Base-by-base conservation (phyloP, 2,888 invertebrate genomes). In the Drosophila borealis region DNA sequence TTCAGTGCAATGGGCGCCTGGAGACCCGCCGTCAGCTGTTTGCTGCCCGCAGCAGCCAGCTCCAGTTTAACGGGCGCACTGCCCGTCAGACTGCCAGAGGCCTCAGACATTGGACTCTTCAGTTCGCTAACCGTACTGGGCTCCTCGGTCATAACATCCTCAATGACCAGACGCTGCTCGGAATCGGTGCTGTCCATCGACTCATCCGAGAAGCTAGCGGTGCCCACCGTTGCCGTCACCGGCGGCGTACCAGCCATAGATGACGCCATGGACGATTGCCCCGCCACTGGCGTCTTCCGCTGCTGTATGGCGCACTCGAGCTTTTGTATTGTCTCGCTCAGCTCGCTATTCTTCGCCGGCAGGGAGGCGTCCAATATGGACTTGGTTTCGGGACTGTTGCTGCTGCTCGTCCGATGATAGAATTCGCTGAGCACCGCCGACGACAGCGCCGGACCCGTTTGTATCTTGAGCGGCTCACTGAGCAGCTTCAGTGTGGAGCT, bases 161-260 rank as follows among this genome's bases (percentile, higher is more conserved):
- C 95, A 50, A 95, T 95, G 0, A 95, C 93, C 21, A 95, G 89
- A 9, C 94, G 92, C 64, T 94, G 93, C 76, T 95, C 95, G 0
- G 95, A 95, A 89, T 95, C 95, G 51, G 94, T 95, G 80, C 94
- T 94, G 66, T 95, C 95, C 1, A 94, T 93, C 8, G 94, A 94
- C 65, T 94, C 94, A 10, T 94, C 94, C 42, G 94, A 94, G 33
- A 92, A 90, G 45, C 86, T 78, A 71, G 41, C 56, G 1, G 9
- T 14, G 17, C 49, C 49, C 14, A 56, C 41, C 2, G 50, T 41
- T 2, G 68, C 36, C 8, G 73, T 83, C 8, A 76, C 68, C 33
- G 90, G 81, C 3, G 89, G 83, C 0, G 90, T 85, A 0, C 80
- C 79, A 0, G 81, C 78, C 9, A 63, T 67, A 2, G 83, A 83